Evolutionary conservation across 2,888 invertebrate species (phyloP).

Genomic region (Ophonus ardosiacus): DNA sequence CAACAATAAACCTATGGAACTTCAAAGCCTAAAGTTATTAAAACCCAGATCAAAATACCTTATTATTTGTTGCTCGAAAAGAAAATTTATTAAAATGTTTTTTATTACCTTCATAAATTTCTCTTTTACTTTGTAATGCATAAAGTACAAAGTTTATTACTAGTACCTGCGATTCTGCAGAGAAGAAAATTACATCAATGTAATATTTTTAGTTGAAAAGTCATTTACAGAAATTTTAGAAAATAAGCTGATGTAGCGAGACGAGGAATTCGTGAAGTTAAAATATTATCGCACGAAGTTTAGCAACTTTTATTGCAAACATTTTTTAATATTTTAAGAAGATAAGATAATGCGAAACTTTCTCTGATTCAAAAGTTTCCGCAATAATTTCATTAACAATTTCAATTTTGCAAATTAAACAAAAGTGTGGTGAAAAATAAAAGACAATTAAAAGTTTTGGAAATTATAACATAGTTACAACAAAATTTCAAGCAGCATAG

Average conservation of each 20-base stretch:
- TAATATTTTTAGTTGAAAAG: constrained; percentile 31
- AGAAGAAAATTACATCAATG: constrained; percentile 31
- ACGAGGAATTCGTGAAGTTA: constrained; percentile 31
- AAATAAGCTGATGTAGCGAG: constrained; percentile 1
- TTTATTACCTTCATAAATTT: constrained; percentile 6
- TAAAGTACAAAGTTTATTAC: not conserved
- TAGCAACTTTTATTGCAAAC: constrained; percentile 30
- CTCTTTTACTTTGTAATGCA: not conserved
- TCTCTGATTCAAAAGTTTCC: not conserved
- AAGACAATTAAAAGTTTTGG: not conserved
- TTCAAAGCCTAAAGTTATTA: too few relatives aligned
- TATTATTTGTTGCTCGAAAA: not conserved
- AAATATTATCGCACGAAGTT: constrained; percentile 27
- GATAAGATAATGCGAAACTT: constrained; percentile 11
- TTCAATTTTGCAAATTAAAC: not conserved
- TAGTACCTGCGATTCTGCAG: not conserved
- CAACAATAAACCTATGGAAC: too few relatives aligned
- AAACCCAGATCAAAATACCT: too few relatives aligned
- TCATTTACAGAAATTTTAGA: constrained; percentile 10
- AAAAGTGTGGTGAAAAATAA: not conserved
- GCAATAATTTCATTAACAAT: constrained; percentile 11
- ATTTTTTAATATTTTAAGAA: constrained; percentile 39
- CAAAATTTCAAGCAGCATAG: too few relatives aligned
- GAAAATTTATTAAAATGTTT: not conserved
- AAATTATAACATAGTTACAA: not conserved